Conservation (phyloP, 2,797 vertebrate genomes). For the Pseudomugil tenellus region DNA sequence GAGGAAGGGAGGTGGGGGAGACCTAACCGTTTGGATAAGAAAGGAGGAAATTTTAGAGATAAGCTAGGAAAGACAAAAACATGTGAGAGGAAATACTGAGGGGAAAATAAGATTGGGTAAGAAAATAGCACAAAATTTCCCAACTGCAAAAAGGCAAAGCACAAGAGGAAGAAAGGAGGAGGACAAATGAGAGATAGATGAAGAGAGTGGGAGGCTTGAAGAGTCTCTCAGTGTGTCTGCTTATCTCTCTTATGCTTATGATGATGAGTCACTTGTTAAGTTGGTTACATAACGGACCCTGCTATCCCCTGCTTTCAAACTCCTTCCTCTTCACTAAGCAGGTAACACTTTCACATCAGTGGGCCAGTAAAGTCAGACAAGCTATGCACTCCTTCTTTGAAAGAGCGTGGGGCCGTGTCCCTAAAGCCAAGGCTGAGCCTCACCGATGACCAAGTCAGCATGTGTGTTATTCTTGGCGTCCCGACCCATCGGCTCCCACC, state of each 20-base stretch:
- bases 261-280: conserved; percentile 83
- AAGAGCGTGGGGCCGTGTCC: conserved; percentile 43
- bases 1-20: conserved; percentile 20
- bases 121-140: conserved; percentile 25
- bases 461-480: conserved; percentile 53
- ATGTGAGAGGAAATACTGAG: conserved; percentile 14
- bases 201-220: conserved; percentile 69
- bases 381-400: conserved; percentile 44
- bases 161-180: conserved; percentile 45
- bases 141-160: conserved; percentile 49
- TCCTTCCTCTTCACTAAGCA: conserved; percentile 82
- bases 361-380: conserved; percentile 69
- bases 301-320: conserved; percentile 72
- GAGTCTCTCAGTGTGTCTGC: conserved; percentile 71
- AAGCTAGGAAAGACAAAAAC: conserved; percentile 24
- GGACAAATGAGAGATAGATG: conserved; percentile 57
- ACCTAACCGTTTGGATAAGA: conserved; percentile 28
- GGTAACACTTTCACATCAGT: conserved; percentile 73
- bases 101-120: conserved; percentile 11
- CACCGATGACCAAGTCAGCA: conserved; percentile 39
- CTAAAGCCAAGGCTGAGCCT: conserved; percentile 30
- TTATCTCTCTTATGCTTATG: conserved; percentile 72
- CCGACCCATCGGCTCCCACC: conserved; percentile 56
- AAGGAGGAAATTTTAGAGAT: conserved; percentile 26
- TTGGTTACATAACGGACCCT: conserved; percentile 80